A percentile compares a stretch with the other conserved stretches of the same genome.
phyloP scores from a whole-genome alignment of 2,888 invertebrate species.

The Macaria notata region DNA sequence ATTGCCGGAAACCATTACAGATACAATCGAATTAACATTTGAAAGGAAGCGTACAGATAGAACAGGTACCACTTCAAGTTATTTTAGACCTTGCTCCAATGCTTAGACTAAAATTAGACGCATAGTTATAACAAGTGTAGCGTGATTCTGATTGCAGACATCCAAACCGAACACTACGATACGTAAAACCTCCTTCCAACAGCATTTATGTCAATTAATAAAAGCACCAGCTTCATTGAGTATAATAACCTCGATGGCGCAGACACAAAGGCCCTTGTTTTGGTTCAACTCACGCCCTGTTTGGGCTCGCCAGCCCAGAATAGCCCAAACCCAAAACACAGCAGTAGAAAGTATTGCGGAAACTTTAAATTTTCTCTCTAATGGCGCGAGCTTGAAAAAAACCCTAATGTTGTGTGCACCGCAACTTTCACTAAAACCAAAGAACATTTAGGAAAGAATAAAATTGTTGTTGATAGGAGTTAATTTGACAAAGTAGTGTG shows the following conservation, averaged over 20 bases:
- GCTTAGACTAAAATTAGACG: no score
- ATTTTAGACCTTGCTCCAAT: constrained; percentile 1
- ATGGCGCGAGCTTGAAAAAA: constrained; percentile 31
- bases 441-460: constrained; percentile 12
- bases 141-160: no score
- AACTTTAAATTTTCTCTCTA: constrained; percentile 24
- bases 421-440: constrained; percentile 17
- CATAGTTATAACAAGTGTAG: no score
- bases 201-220: no score
- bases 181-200: no score
- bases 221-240: not conserved
- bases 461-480: constrained; percentile 1
- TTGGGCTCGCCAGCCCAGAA: constrained; percentile 13
- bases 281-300: constrained; percentile 4
- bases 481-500: not conserved
- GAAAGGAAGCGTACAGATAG: constrained; percentile 9
- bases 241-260: not conserved
- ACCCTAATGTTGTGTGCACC: constrained; percentile 24
- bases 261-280: constrained; percentile 3
- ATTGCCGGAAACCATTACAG: constrained; percentile 16
- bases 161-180: no score
- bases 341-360: constrained; percentile 13
- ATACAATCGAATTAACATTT: constrained; percentile 1
- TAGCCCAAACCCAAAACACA: constrained; percentile 15
- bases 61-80: constrained; percentile 11